Base-by-base conservation (phyloP, 2,113 vertebrate species). In the Ptilonorhynchus violaceus region DNA sequence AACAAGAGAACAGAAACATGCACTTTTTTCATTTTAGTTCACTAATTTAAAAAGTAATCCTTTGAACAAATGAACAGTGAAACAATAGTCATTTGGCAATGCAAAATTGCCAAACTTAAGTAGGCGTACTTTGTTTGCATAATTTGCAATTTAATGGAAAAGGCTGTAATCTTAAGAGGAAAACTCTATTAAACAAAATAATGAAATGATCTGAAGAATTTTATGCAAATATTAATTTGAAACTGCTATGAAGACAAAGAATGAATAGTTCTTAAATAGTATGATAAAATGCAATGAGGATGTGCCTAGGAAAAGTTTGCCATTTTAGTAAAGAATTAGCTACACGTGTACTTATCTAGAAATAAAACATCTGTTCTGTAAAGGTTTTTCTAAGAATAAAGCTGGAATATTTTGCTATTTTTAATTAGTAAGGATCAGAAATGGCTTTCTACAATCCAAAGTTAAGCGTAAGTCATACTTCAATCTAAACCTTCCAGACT, bases 11-110 rank as follows among this genome's bases (percentile, higher is more conserved):
- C 19, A 62, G 75, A 97, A 97, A 96, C 90, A 93, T 83, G 67
- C 89, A 82, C 50, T 93, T 97, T 97, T 91, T 94, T 92, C 66
- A 90, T 94, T 96, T 97, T 97, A 88, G 33, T 95, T 96, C 42
- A 70, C 78, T 96, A 97, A 97, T 93, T 96, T 92, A 95, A 97
- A 91, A 95, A 88, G 47, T 89, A 97, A 95, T 93, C 87, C 92
- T 96, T 83, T 87, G 69, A 94, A 96, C 39, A 69, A 92, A 94
- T 78, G 92, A 95, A 27, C 73, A 92, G 79, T 74, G 89, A 96
- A 93, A 97, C 88, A 92, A 93, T 84, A 86, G 56, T 87, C 70
- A 96, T 94, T 93, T 81, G 62, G 88, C 76, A 96, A 73, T 35
- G 72, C 62, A 95, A 94, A 85, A 60, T 2, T 85, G 70, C 39